A percentile compares a stretch with the other conserved stretches of the same genome.
These are phyloP conservation scores for Drosophila prolongata DNA, from an alignment of 2,888 invertebrate species.

Conservation along the genomic window DNA sequence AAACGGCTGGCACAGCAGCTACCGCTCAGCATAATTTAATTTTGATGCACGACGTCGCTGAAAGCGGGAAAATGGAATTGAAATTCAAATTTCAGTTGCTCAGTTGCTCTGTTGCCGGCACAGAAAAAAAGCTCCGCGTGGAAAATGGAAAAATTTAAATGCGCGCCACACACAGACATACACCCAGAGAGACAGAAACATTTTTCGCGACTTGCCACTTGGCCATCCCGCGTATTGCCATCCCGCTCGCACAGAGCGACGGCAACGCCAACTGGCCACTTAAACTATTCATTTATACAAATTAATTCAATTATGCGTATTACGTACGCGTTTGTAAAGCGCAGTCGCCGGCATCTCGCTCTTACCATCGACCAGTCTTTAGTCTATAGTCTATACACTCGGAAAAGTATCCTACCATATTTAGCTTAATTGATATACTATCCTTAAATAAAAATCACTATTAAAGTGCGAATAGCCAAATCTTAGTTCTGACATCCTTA, in stretches of 20 bases:
- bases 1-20: conserved; percentile 36
- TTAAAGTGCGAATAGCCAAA: no score
- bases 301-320: conserved; percentile 83
- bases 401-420: not conserved
- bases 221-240: conserved; percentile 6
- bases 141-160: conserved; percentile 79
- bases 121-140: conserved; percentile 32
- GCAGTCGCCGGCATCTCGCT: conserved; percentile 64
- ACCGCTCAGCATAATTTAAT: conserved; percentile 78
- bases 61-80: conserved; percentile 60
- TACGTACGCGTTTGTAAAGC: conserved; percentile 78
- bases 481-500: no score
- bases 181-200: not conserved
- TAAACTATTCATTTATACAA: conserved; percentile 84
- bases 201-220: conserved; percentile 46
- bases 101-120: conserved; percentile 41
- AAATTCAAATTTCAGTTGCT: conserved; percentile 75
- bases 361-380: conserved; percentile 11
- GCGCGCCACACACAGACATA: conserved; percentile 46
- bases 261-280: conserved; percentile 63
- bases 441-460: not conserved
- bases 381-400: conserved; percentile 16
- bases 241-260: conserved; percentile 58
- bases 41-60: conserved; percentile 66
- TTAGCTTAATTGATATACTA: not conserved